These are phyloP conservation scores for Dysmachus trigonus DNA, from an alignment of 2,888 invertebrate species.

Conservation along the genomic window DNA sequence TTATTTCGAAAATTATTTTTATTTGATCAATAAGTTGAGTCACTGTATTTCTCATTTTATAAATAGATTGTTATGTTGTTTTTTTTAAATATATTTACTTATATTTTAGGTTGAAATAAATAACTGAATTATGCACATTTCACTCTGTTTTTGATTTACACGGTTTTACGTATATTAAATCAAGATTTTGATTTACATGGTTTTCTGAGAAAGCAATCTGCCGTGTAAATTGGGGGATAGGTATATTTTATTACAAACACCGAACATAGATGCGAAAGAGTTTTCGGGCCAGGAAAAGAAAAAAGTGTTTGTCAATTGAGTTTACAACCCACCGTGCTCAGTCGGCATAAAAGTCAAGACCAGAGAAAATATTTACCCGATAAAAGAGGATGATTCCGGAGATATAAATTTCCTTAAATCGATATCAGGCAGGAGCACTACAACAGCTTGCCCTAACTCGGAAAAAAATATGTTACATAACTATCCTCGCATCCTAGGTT, in stretches of 20 bases:
- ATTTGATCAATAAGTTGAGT: too few relatives aligned
- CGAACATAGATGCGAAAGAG: background rate
- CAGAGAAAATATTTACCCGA: conserved; percentile 17
- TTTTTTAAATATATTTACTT: too few relatives aligned
- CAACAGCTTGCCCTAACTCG: background rate
- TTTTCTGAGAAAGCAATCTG: background rate
- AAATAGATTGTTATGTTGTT: too few relatives aligned
- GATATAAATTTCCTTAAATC: conserved; percentile 16
- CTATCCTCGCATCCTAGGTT: background rate
- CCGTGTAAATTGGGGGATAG: too few relatives aligned
- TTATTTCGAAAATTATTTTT: too few relatives aligned
- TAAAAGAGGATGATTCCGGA: conserved; percentile 2
- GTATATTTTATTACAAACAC: background rate
- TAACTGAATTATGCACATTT: too few relatives aligned
- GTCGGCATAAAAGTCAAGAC: conserved; percentile 12
- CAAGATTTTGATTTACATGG: too few relatives aligned
- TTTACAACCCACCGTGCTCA: background rate
- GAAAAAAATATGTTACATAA: background rate
- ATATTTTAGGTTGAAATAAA: too few relatives aligned
- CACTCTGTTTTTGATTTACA: too few relatives aligned
- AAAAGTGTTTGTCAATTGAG: background rate
- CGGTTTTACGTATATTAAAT: too few relatives aligned
- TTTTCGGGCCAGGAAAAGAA: background rate
- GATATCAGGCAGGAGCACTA: background rate
- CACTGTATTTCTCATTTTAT: too few relatives aligned